These are phyloP conservation scores for Falcunculus frontatus DNA, from an alignment of 2,113 vertebrate genomes.

Conservation along the genomic window DNA sequence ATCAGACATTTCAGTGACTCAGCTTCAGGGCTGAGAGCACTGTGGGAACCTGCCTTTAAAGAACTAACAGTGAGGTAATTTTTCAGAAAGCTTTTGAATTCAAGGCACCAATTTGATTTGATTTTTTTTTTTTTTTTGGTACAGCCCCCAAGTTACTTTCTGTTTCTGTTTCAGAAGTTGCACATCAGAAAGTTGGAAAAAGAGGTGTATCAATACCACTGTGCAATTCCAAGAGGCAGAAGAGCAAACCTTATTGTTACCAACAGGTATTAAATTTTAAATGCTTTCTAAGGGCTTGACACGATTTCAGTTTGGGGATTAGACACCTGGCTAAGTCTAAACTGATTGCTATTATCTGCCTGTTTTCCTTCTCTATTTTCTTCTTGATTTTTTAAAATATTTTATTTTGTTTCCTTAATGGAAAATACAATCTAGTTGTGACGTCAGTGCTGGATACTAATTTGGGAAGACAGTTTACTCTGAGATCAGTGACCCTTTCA, in stretches of 20 bases:
- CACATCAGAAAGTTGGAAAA: constrained; percentile 82
- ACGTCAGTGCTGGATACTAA: not conserved
- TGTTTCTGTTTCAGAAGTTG: constrained; percentile 78
- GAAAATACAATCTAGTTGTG: not conserved
- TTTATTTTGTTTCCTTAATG: not conserved
- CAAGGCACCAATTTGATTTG: not conserved
- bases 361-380: not conserved
- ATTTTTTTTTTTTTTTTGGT: not conserved
- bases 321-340: not conserved
- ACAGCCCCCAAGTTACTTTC: not conserved
- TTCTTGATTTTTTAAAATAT: not conserved
- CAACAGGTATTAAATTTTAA: constrained; percentile 79
- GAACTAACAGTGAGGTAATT: not conserved
- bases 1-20: not conserved
- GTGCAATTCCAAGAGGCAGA: constrained; percentile 69
- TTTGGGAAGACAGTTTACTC: not conserved
- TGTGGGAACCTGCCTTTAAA: not conserved
- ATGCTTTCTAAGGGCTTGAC: not conserved
- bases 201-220: constrained; percentile 82
- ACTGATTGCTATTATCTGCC: not conserved
- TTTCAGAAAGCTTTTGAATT: not conserved
- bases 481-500: constrained; percentile 6
- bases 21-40: not conserved
- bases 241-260: constrained; percentile 85
- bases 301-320: not conserved